Evolutionary conservation across 2,888 invertebrate species (phyloP).

Genomic region (Netelia virgata): DNA sequence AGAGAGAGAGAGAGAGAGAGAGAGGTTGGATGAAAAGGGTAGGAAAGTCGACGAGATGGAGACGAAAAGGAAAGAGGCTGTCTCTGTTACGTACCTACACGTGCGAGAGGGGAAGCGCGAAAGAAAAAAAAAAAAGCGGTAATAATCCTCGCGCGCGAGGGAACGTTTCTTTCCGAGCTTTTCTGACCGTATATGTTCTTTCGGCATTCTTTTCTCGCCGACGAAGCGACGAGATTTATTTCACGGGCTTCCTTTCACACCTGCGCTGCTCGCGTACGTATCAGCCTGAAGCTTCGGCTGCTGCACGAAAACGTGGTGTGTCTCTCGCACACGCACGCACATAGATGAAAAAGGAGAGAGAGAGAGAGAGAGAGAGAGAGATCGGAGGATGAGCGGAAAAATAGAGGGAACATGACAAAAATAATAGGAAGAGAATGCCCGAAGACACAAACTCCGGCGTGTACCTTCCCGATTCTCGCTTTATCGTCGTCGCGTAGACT

Average conservation of each 20-base stretch:
- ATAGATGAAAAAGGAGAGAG: not conserved
- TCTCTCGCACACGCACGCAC: conserved; percentile 31
- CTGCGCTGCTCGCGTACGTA: conserved; percentile 72
- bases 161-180: conserved; percentile 70
- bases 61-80: conserved; percentile 54
- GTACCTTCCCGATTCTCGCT: conserved; percentile 35
- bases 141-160: conserved; percentile 73
- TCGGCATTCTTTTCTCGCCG: conserved; percentile 67
- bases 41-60: conserved; percentile 17
- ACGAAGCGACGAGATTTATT: conserved; percentile 79
- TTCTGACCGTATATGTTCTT: conserved; percentile 51
- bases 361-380: conserved; percentile 1
- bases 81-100: conserved; percentile 20
- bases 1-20: conserved; percentile 21
- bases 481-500: conserved; percentile 40
- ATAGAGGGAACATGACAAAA: conserved; percentile 5
- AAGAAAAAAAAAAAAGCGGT: conserved; percentile 64
- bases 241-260: conserved; percentile 79
- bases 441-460: conserved; percentile 26
- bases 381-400: conserved; percentile 47
- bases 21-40: conserved; percentile 60
- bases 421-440: conserved; percentile 27
- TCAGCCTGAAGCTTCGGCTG: not conserved
- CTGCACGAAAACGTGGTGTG: conserved; percentile 31
- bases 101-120: conserved; percentile 12